These are phyloP conservation scores for Eupithecia insigniata DNA, from an alignment of 2,888 invertebrate genomes.

Conservation along the genomic window DNA sequence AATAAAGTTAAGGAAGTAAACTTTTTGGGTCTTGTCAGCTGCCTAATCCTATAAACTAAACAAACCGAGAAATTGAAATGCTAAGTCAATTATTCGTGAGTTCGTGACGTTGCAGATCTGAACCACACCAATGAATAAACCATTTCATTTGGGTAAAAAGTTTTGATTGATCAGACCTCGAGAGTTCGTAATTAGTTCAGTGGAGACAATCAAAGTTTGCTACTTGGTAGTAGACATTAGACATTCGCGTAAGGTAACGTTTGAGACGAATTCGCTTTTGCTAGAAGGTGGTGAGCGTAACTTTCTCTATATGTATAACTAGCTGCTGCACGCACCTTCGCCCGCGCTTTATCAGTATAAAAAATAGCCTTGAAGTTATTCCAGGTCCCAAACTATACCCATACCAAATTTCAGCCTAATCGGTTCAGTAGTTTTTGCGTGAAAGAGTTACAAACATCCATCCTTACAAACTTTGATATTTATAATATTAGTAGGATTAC, in stretches of 20 bases:
- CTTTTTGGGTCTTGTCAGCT: not conserved
- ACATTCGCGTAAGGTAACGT: conserved; percentile 23
- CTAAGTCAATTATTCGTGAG: conserved; percentile 13
- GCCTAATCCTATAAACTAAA: not conserved
- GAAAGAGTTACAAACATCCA: no score
- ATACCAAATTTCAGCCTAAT: no score
- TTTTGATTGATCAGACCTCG: conserved; percentile 56
- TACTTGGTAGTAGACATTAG: conserved; percentile 35
- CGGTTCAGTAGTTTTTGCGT: no score
- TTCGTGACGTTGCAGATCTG: conserved; percentile 29
- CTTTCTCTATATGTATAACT: not conserved
- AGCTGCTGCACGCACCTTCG: no score
- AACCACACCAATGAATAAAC: conserved; percentile 47
- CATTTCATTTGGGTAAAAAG: conserved; percentile 58
- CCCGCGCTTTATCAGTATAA: no score
- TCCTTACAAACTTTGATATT: no score
- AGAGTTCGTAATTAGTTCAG: conserved; percentile 58
- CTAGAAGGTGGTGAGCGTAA: not conserved
- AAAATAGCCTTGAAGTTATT: no score
- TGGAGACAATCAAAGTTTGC: conserved; percentile 54
- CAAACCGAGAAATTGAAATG: conserved; percentile 10
- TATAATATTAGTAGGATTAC: no score
- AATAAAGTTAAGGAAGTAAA: not conserved
- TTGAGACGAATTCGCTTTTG: conserved; percentile 15
- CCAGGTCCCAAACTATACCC: no score